Evolutionary conservation across 1,140 invertebrate genomes (phyloP), one percentile per base, ranked within the genome.

Genomic region (Drosophila subpulchrella): DNA sequence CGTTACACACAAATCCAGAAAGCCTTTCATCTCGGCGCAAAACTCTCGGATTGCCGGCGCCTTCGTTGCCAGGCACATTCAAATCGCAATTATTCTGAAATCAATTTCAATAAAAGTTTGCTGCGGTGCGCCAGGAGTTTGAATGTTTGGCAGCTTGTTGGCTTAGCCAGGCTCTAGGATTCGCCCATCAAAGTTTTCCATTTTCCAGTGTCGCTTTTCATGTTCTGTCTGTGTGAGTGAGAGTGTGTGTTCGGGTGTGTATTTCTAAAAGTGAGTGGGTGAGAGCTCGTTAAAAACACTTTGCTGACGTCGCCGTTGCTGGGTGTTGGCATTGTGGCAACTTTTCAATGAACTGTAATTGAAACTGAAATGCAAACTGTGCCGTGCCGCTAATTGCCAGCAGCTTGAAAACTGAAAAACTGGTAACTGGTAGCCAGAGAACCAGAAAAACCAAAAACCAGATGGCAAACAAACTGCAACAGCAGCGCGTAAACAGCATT

Each of bases 91-190:
- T 88, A 88, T 88, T 81, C 84, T 53, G 77, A 84, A 89, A 88
- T 88, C 84, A 88, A 88, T 88, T 88, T 84, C 84, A 88, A 88
- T 89, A 90, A 88, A 88, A 88, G 85, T 88, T 88, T 65, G 53
- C 48, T 53, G 38, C 48, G 47, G 47, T 65, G 6, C 32, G 36
- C 46, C 24, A 36, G 38, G 60, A 34, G 57, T 34, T 38, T 15
- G 34, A 66, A 68, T 79, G 73, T 84, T 84, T 75, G 78, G 65
- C 68, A 89, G 80, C 68, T 88, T 88, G 80, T 80, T 88, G 84
- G 84, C 83, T 88, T 89, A 88, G 76, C 66, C 68, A 36, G 55
- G 58, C 57, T 51, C 39, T 55, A 71, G 70, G 70, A 75, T 68
- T 60, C 54, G 56, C 57, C 61, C 70, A 74, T 86, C 74, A 86